These are phyloP conservation scores for Argyra leucocephala DNA, from an alignment of 2,888 invertebrate genomes.

Conservation along the genomic window DNA sequence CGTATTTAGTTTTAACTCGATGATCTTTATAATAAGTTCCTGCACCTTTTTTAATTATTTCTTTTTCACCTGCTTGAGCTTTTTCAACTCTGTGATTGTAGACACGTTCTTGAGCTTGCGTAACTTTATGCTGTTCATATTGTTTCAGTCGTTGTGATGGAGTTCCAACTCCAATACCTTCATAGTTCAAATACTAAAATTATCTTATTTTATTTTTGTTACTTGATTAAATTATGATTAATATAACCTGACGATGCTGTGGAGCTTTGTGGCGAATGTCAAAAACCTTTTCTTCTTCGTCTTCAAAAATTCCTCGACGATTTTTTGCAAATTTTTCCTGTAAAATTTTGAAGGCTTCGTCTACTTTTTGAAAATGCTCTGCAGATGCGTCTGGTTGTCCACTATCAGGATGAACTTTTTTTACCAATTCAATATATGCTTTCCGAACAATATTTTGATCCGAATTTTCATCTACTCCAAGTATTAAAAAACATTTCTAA, in stretches of 20 bases:
- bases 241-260: slow-evolving; percentile 53
- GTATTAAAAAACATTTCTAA: slow-evolving; percentile 58
- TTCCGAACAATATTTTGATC: slow-evolving; percentile 62
- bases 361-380: slow-evolving; percentile 64
- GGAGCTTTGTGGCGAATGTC: slow-evolving; percentile 77
- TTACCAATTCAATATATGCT: slow-evolving; percentile 67
- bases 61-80: slow-evolving; percentile 50
- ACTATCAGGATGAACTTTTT: slow-evolving; percentile 78
- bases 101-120: slow-evolving; percentile 54
- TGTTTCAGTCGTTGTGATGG: slow-evolving; percentile 70
- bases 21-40: slow-evolving; percentile 50
- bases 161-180: slow-evolving; percentile 69
- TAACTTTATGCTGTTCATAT: slow-evolving; percentile 57
- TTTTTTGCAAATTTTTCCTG: slow-evolving; percentile 58
- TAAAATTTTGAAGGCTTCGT: slow-evolving; percentile 63
- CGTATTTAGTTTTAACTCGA: slow-evolving; percentile 69
- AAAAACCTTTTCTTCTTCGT: slow-evolving; percentile 47
- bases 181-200: slow-evolving; percentile 42
- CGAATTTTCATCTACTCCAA: slow-evolving; percentile 57
- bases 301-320: slow-evolving; percentile 47
- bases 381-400: slow-evolving; percentile 59
- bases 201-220: background rate
- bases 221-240: background rate
- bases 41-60: slow-evolving; percentile 54
- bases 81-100: slow-evolving; percentile 56